Evolutionary conservation across 2,797 vertebrate genomes (phyloP).

Genomic region (Champsocephalus gunnari): DNA sequence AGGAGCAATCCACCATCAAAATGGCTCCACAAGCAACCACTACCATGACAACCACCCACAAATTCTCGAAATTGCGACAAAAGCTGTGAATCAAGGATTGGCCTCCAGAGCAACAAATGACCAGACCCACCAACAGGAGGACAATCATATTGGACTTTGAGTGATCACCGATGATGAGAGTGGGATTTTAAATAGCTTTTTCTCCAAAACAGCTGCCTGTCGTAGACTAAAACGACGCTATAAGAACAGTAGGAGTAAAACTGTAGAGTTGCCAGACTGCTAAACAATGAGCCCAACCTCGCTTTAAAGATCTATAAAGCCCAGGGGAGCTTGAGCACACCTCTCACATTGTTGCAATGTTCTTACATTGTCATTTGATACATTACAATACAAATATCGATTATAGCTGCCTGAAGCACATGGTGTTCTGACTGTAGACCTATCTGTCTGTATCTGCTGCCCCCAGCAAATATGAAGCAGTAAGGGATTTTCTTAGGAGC

Average conservation of each 20-base stretch:
- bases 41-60: background rate
- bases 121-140: background rate
- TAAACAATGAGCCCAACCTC: slow-evolving; percentile 1
- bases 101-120: background rate
- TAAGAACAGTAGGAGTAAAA: background rate
- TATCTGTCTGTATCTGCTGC: slow-evolving; percentile 43
- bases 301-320: background rate
- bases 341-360: background rate
- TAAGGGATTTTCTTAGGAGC: slow-evolving; percentile 65
- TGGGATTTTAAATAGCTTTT: background rate
- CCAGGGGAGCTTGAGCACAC: background rate
- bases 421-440: slow-evolving; percentile 39
- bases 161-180: background rate
- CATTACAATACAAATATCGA: slow-evolving; percentile 12
- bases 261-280: background rate
- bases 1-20: background rate
- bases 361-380: slow-evolving; percentile 6
- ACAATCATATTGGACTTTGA: background rate
- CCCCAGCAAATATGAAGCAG: slow-evolving; percentile 40
- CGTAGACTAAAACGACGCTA: background rate
- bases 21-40: background rate
- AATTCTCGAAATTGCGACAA: background rate
- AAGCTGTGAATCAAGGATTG: background rate
- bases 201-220: background rate
- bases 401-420: slow-evolving; percentile 14